Conservation (phyloP, 2,113 vertebrate genomes). For the Ovis canadensis region DNA sequence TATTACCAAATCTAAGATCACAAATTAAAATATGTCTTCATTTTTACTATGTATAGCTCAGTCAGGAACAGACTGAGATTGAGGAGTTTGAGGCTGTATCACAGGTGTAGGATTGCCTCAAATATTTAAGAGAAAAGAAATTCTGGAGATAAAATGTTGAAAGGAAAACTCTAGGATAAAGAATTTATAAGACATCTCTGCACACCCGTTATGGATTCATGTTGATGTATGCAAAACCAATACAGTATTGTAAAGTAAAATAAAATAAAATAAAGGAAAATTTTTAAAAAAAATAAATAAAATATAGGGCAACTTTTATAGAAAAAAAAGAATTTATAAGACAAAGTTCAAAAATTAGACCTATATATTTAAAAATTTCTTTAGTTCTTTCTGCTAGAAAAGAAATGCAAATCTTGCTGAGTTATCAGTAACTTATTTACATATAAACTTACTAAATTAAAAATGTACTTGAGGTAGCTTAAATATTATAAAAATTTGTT, state of each 20-base stretch:
- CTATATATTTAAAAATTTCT: slow-evolving; percentile 35
- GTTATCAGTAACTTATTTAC: not conserved
- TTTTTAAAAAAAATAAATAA: too few relatives aligned
- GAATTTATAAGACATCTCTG: slow-evolving; percentile 1
- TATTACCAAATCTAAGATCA: not conserved
- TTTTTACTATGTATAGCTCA: not conserved
- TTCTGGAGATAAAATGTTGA: not conserved
- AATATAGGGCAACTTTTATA: too few relatives aligned
- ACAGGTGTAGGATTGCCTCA: not conserved
- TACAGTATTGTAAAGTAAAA: too few relatives aligned
- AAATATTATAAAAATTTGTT: not conserved
- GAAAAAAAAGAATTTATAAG: slow-evolving; percentile 26
- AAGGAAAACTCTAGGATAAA: slow-evolving; percentile 23
- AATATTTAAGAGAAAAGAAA: not conserved
- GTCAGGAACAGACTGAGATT: not conserved
- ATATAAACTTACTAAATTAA: not conserved
- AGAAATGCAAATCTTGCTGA: not conserved
- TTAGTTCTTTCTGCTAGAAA: not conserved
- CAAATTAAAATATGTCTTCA: not conserved
- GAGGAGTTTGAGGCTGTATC: not conserved
- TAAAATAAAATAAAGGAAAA: too few relatives aligned
- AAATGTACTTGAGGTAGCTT: not conserved
- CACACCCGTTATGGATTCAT: too few relatives aligned
- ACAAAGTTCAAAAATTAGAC: slow-evolving; percentile 46
- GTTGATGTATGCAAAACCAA: too few relatives aligned